A percentile compares a stretch with the other conserved stretches of the same genome.
Evolutionary conservation across 53 echinoderm and acorn worm genomes (phyloP).

Genomic region (Actinopyga echinites): DNA sequence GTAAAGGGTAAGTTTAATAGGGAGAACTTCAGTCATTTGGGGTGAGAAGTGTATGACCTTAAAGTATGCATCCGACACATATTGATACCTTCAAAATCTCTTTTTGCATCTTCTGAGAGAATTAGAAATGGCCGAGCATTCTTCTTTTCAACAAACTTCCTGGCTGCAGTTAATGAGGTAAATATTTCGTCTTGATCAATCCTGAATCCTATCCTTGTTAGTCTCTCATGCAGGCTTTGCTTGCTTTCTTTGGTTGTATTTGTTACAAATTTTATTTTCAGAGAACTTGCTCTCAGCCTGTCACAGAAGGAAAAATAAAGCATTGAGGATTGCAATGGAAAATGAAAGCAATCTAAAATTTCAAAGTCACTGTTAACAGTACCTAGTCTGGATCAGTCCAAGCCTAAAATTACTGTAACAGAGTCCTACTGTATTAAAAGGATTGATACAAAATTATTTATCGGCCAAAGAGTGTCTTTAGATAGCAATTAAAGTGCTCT

Average conservation of each 20-base stretch:
- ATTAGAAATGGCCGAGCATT: slow-evolving; percentile 73
- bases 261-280: slow-evolving; percentile 91
- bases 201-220: slow-evolving; percentile 73
- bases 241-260: slow-evolving; percentile 97
- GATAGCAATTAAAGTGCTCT: no score
- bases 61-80: not conserved
- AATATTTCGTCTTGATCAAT: slow-evolving; percentile 79
- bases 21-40: no score
- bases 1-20: no score
- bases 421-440: no score
- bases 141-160: slow-evolving; percentile 61
- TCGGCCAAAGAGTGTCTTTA: no score
- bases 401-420: no score
- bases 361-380: no score
- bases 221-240: slow-evolving; percentile 62
- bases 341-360: not conserved
- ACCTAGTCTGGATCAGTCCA: no score
- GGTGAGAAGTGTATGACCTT: no score
- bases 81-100: slow-evolving; percentile 79
- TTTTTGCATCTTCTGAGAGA: slow-evolving; percentile 77
- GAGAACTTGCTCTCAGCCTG: slow-evolving; percentile 66
- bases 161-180: slow-evolving; percentile 91
- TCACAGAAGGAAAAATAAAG: not conserved
- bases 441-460: no score
- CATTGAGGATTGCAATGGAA: not conserved